A percentile compares a stretch with the other conserved stretches of the same genome.
These are phyloP conservation scores for Columbina picui DNA, from an alignment of 2,113 vertebrate genomes.

Conservation along the genomic window DNA sequence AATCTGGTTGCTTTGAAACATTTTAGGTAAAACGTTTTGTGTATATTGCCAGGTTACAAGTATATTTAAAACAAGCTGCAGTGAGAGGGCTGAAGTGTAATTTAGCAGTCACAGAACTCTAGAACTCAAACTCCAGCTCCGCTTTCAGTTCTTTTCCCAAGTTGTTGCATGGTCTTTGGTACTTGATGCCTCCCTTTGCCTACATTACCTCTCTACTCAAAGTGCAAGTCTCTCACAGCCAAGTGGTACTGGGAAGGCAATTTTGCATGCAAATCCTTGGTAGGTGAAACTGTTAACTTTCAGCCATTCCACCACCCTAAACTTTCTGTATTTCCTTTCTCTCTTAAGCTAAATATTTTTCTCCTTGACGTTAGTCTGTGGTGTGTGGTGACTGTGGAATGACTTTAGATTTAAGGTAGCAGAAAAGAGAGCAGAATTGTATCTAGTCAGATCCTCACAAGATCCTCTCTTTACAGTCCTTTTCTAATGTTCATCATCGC, in stretches of 20 bases:
- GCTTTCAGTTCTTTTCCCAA: neutral
- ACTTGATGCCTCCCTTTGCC: neutral
- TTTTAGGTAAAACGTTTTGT: neutral
- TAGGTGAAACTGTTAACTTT: neutral
- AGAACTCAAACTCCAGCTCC: neutral
- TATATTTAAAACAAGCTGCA: neutral
- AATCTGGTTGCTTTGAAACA: neutral
- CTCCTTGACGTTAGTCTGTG: neutral
- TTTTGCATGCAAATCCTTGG: neutral
- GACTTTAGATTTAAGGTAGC: neutral
- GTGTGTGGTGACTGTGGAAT: accelerated
- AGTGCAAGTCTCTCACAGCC: neutral
- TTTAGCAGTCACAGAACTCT: neutral
- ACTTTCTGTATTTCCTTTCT: neutral
- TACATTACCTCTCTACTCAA: neutral
- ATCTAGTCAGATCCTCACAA: neutral
- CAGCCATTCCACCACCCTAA: neutral
- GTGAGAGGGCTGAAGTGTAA: neutral
- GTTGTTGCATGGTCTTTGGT: neutral
- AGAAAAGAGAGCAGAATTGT: neutral
- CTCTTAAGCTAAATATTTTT: neutral
- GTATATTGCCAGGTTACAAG: neutral
- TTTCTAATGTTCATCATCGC: slow-evolving; percentile 60
- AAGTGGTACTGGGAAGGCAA: neutral
- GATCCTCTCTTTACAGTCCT: slow-evolving; percentile 14